Base-by-base conservation (phyloP, 2,113 vertebrate genomes). In the Odobenus rosmarus region DNA sequence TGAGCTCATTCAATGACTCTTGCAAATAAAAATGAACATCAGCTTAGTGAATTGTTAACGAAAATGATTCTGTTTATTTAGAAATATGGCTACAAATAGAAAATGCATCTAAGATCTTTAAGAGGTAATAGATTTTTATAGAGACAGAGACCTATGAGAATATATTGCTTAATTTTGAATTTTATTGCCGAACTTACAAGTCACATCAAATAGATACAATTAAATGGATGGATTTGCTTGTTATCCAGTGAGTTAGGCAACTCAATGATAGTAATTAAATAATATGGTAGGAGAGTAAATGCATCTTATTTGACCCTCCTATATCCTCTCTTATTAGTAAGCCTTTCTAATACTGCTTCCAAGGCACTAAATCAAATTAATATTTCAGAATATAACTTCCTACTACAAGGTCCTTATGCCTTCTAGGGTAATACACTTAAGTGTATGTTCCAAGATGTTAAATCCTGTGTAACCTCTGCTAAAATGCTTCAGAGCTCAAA, bases 291-390 rank as follows among this genome's bases (percentile, higher is more conserved):
- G 26, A 95, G 26, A 95, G 28, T 15, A 88, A 93, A 95, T 84
- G 51, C 28, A 89, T 93, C 51, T 49, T 85, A 83, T 79, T 88
- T 93, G 11, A 28, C 42, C 55, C 69, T 86, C 88, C 85, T 33
- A 26, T 80, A 26, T 80, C 5, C 55, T 90, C 12, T 89, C 33
- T 90, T 94, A 62, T 88, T 53, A 88, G 74, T 31, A 95, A 96
- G 51, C 21, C 57, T 84, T 94, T 84, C 76, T 88, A 90, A 84
- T 42, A 85, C 4, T 39, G 46, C 76, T 96, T 96, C 80, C 71
- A 95, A 95, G 64, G 46, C 69, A 89, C 46, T 97, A 94, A 93
- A 97, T 98, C 96, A 97, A 95, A 90, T 96, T 96, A 95, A 88
- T 82, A 92, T 92, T 96, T 96, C 74, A 95, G 74, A 86, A 88